Evolutionary conservation across 1,140 invertebrate genomes (phyloP), one percentile per base, ranked within the genome.

Genomic region (Sipha flava): DNA sequence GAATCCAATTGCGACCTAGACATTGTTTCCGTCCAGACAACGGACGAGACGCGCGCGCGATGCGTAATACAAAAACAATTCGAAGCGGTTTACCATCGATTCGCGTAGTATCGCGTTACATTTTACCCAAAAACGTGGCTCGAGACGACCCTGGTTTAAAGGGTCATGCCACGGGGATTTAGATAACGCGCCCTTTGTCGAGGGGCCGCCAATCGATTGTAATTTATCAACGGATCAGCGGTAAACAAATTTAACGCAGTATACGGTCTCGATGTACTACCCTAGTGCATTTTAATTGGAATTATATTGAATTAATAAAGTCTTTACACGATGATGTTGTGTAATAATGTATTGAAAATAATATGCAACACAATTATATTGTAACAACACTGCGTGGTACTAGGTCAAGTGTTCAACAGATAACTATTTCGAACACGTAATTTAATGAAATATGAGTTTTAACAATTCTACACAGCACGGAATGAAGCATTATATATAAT

Each of bases 21-120:
- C n/a, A n/a, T n/a, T 40, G 37, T 40, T 6, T 40, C 37, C 37
- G 10, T 40, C 5, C 10, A 40, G 37, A 6, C 4, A 6, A 34
- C 26, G 18, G 3, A 68, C 64, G 6, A 34, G n/a, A 29, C 40
- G n/a, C 23, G 2, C 23, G 23, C 23, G 3, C 37, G 14, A 16
- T 34, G 34, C 62, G 21, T 40, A 40, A 43, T 43, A 66, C 18
- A 31, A 31, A 47, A 70, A 70, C 66, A 47, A 70, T 70, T 70
- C 66, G 40, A 70, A 70, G 45, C 66, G 29, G 66, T 70, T 70
- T 66, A 66, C 64, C 64, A 37, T 66, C 26, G 43, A 66, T 66
- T 66, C 37, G 26, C 37, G 23, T n/a, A n/a, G n/a, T n/a, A n/a
- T n/a, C n/a, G 43, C 23, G 64, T 66, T 43, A 66, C 26, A 43